These are phyloP conservation scores for Eurystomus gularis DNA, from an alignment of 2,113 vertebrate genomes.

Conservation along the genomic window DNA sequence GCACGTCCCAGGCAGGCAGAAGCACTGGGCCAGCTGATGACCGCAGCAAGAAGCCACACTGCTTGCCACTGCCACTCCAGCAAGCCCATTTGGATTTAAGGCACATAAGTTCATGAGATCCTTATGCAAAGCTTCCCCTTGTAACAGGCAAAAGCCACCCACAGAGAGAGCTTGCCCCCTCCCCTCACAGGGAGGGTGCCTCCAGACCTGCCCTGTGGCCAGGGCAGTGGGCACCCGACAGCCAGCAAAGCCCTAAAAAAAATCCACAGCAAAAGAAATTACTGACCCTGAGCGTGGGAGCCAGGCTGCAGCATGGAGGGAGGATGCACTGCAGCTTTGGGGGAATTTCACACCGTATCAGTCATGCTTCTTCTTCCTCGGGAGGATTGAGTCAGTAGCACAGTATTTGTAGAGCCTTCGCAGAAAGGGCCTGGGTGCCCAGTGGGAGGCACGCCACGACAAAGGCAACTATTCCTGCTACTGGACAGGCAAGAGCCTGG, in stretches of 20 bases:
- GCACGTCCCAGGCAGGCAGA: neutral
- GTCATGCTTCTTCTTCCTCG: neutral
- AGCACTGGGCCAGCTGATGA: neutral
- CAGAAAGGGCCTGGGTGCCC: neutral
- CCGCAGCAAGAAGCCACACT: neutral
- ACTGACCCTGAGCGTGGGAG: neutral
- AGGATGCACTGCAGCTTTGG: neutral
- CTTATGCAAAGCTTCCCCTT: neutral
- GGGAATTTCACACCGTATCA: neutral
- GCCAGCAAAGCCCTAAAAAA: neutral
- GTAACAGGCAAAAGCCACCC: accelerated
- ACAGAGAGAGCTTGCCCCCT: accelerated
- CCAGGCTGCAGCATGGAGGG: neutral
- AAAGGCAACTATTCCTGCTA: accelerated
- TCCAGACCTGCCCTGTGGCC: accelerated
- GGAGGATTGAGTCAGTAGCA: neutral
- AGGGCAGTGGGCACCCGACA: neutral
- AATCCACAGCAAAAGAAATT: neutral
- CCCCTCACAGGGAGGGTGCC: neutral
- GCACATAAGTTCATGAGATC: neutral
- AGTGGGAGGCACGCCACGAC: accelerated
- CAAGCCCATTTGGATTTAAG: neutral
- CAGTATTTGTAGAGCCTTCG: neutral
- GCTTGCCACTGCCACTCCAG: neutral
- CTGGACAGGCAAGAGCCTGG: neutral